phyloP scores from a whole-genome alignment of 2,888 invertebrate genomes.

The Gastracanthus pulcherrimus region DNA sequence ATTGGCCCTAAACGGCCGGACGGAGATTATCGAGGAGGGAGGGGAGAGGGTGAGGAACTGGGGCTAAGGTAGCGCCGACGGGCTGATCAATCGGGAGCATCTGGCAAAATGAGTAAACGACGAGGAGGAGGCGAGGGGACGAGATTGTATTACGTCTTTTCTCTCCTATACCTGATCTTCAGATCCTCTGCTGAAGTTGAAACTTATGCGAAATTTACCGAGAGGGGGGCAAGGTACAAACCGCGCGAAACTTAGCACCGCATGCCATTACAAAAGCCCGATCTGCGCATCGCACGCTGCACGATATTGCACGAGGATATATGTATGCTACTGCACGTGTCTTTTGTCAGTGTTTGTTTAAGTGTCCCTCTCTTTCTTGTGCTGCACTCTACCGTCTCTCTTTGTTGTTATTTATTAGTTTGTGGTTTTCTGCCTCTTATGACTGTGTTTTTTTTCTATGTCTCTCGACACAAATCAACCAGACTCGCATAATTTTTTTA shows the following conservation, averaged over 20 bases:
- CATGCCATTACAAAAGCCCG: conserved; percentile 29
- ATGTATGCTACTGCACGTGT: background rate
- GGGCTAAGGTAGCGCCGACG: conserved; percentile 26
- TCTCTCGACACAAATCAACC: background rate
- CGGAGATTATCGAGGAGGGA: background rate
- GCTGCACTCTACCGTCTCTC: background rate
- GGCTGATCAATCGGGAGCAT: conserved; percentile 48
- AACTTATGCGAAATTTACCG: too few relatives aligned
- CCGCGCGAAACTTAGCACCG: conserved; percentile 36
- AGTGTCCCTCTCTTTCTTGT: background rate
- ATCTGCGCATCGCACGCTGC: background rate
- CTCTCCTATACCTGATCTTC: background rate
- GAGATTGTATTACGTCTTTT: conserved; percentile 22
- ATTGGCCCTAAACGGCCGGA: conserved; percentile 18
- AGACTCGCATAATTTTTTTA: background rate
- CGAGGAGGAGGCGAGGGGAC: too few relatives aligned
- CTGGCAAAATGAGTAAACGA: background rate
- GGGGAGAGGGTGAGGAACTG: background rate
- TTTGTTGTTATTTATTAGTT: background rate
- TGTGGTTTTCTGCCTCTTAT: background rate
- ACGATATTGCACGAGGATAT: background rate
- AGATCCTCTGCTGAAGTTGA: background rate
- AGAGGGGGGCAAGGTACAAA: conserved; percentile 43
- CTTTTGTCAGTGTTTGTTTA: background rate
- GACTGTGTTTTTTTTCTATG: background rate